phyloP scores from a whole-genome alignment of 1,140 invertebrate genomes.

The Saxidomus purpurata region DNA sequence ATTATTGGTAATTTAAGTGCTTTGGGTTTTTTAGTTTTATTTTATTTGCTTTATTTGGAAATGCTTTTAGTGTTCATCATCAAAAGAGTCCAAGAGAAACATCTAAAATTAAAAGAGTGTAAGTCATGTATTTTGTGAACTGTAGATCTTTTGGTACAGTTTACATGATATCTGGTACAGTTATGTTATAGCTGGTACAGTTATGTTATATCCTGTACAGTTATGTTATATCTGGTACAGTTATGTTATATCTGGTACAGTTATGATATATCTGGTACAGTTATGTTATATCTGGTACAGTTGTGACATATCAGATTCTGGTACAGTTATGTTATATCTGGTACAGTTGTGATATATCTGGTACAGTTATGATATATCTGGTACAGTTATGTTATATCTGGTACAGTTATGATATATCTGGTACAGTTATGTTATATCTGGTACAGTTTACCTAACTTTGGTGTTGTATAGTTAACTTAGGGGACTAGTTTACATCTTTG shows the following conservation, averaged over 20 bases:
- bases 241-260: neutral
- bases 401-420: neutral
- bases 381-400: too few species aligned
- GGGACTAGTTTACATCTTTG: neutral
- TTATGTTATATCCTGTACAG: neutral
- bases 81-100: neutral
- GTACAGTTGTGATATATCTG: neutral
- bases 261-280: neutral
- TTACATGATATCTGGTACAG: neutral
- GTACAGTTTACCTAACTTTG: too few species aligned
- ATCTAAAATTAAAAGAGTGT: conserved; percentile 47
- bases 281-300: too few species aligned
- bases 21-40: neutral
- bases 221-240: neutral
- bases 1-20: neutral
- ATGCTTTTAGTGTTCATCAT: neutral
- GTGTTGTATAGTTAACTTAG: too few species aligned
- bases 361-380: neutral
- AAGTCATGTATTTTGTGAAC: conserved; percentile 31
- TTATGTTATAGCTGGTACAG: neutral
- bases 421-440: too few species aligned
- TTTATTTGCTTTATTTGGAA: neutral
- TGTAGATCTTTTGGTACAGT: neutral
- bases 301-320: neutral
- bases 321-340: neutral